Percentiles rank a stretch among this genome's conserved stretches.
phyloP scores from a whole-genome alignment of 2,113 vertebrate genomes.

The Leptosomus discolor region DNA sequence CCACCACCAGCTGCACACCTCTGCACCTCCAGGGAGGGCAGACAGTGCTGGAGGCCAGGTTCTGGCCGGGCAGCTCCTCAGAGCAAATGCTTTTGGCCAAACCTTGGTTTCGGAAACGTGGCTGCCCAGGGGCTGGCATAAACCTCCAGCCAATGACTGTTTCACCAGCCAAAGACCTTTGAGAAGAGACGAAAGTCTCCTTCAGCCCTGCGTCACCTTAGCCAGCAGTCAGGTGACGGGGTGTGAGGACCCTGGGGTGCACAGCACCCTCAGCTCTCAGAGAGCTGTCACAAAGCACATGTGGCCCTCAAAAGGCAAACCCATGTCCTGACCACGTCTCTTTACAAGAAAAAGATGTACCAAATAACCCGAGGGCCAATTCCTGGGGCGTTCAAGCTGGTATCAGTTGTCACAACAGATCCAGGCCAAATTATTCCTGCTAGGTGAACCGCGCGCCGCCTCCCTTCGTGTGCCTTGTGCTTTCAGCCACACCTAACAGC shows the following conservation, averaged over 20 bases:
- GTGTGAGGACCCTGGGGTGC: neutral
- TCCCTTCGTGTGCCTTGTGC: rapidly evolving
- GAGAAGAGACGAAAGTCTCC: neutral
- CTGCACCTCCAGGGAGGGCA: neutral
- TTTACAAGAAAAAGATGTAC: neutral
- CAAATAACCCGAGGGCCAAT: rapidly evolving
- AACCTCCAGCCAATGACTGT: neutral
- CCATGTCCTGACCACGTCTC: rapidly evolving
- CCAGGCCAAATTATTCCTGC: neutral
- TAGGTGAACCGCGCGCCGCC: rapidly evolving
- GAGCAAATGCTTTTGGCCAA: neutral
- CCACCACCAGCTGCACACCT: neutral
- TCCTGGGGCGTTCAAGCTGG: neutral
- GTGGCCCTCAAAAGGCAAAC: neutral
- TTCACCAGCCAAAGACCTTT: neutral
- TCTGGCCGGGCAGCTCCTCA: neutral
- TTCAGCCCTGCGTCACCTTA: neutral
- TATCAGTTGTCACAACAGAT: neutral
- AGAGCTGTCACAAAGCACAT: neutral
- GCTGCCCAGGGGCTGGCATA: rapidly evolving
- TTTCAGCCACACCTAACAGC: neutral
- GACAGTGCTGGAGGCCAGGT: neutral
- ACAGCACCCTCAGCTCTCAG: neutral
- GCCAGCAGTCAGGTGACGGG: neutral
- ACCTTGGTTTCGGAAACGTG: neutral